phyloP scores from a whole-genome alignment of 2,888 invertebrate species.

The Cybosia mesomella region DNA sequence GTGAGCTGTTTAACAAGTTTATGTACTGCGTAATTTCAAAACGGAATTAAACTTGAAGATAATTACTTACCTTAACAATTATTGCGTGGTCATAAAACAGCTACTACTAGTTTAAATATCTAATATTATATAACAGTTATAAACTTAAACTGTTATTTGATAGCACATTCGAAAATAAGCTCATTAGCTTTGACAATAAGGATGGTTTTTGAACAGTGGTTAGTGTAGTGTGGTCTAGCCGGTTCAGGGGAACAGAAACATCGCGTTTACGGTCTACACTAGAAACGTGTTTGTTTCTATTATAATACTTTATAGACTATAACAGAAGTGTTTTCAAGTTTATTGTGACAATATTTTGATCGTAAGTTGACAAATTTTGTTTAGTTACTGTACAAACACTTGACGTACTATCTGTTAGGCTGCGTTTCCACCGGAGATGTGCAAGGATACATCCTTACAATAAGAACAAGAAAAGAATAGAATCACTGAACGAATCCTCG shows the following conservation, averaged over 20 bases:
- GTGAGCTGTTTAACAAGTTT: conserved; percentile 3
- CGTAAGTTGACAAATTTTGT: conserved; percentile 25
- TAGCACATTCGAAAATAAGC: conserved; percentile 9
- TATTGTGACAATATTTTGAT: conserved; percentile 35
- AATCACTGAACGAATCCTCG: too few species aligned
- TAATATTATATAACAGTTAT: conserved; percentile 11
- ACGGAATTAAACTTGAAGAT: conserved; percentile 1
- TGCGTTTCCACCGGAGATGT: too few species aligned
- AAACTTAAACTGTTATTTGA: conserved; percentile 11
- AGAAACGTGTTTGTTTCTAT: conserved; percentile 46
- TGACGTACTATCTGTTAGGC: neutral
- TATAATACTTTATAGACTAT: conserved; percentile 49
- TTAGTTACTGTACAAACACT: neutral
- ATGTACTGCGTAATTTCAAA: conserved; percentile 1
- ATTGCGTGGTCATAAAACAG: conserved; percentile 1
- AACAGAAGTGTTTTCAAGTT: conserved; percentile 37
- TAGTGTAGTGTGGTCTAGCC: neutral
- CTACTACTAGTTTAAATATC: conserved; percentile 13
- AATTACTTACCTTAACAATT: conserved; percentile 7
- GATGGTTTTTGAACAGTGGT: conserved; percentile 5
- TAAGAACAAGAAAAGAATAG: too few species aligned
- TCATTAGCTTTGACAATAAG: neutral
- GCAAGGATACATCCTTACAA: too few species aligned
- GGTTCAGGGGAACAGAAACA: conserved; percentile 45
- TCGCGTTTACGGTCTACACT: conserved; percentile 40